A percentile compares a stretch with the other conserved stretches of the same genome.
These are phyloP conservation scores for Brotula barbata DNA, from an alignment of 2,797 vertebrate species.

Conservation along the genomic window DNA sequence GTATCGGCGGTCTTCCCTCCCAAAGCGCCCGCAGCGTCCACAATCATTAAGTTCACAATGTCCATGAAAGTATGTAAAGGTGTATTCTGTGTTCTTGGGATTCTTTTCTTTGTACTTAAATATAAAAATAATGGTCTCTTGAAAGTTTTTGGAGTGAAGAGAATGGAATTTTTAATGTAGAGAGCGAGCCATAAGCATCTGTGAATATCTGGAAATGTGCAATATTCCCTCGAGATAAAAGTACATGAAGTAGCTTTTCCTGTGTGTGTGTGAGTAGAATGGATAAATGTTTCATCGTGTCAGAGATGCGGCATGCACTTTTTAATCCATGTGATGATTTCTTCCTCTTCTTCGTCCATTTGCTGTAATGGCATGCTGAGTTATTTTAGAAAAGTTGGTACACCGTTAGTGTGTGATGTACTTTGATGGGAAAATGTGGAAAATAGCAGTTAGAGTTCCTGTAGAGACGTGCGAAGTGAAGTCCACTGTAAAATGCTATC, in stretches of 20 bases:
- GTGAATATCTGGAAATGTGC: slow-evolving; percentile 25
- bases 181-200: not conserved
- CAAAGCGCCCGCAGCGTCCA: slow-evolving; percentile 37
- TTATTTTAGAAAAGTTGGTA: not conserved
- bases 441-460: slow-evolving; percentile 15
- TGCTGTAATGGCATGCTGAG: not conserved
- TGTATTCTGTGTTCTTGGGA: slow-evolving; percentile 36
- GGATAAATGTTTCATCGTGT: too few species aligned
- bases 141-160: slow-evolving; percentile 18
- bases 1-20: slow-evolving; percentile 15
- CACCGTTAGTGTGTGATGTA: slow-evolving; percentile 11
- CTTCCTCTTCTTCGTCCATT: too few species aligned
- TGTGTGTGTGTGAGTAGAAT: too few species aligned
- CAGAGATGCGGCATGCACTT: too few species aligned
- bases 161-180: not conserved
- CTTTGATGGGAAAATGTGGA: not conserved
- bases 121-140: slow-evolving; percentile 72
- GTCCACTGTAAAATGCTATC: slow-evolving; percentile 25
- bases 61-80: slow-evolving; percentile 44
- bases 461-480: slow-evolving; percentile 41
- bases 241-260: slow-evolving; percentile 5
- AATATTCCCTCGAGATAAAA: slow-evolving; percentile 7
- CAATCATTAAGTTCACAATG: slow-evolving; percentile 62
- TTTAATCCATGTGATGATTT: too few species aligned
- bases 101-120: slow-evolving; percentile 48